Evolutionary conservation across 2,888 invertebrate species (phyloP).

Genomic region (Lamellibrachia satsuma): DNA sequence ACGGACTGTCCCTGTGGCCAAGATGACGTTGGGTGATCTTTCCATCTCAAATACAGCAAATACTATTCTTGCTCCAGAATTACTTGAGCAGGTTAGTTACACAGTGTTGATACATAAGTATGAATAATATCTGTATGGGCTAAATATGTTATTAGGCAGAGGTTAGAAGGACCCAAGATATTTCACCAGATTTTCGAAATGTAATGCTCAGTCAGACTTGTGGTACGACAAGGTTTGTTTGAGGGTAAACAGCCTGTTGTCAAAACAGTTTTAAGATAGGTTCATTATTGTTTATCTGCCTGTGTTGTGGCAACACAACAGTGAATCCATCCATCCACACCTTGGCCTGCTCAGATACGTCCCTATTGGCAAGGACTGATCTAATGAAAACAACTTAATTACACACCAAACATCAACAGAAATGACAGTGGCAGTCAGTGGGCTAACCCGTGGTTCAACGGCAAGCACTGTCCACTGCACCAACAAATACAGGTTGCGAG

Average conservation of each 20-base stretch:
- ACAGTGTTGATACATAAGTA: not conserved
- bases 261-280: not conserved
- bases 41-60: not conserved
- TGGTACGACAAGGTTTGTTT: too few species aligned
- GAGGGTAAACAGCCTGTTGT: not conserved
- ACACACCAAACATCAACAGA: conserved; percentile 12
- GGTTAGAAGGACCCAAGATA: not conserved
- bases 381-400: not conserved
- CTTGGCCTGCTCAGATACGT: not conserved
- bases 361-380: not conserved
- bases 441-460: not conserved
- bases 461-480: not conserved
- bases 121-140: not conserved
- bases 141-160: not conserved
- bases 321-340: not conserved
- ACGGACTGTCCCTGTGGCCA: not conserved
- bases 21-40: not conserved
- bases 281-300: not conserved
- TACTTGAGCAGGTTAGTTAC: not conserved
- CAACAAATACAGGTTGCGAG: not conserved
- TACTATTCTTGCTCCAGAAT: not conserved
- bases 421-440: not conserved
- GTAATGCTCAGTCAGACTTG: too few species aligned
- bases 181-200: not conserved
- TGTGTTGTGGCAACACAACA: not conserved